Conservation (phyloP, 2,888 invertebrate species). For the Actias luna region DNA sequence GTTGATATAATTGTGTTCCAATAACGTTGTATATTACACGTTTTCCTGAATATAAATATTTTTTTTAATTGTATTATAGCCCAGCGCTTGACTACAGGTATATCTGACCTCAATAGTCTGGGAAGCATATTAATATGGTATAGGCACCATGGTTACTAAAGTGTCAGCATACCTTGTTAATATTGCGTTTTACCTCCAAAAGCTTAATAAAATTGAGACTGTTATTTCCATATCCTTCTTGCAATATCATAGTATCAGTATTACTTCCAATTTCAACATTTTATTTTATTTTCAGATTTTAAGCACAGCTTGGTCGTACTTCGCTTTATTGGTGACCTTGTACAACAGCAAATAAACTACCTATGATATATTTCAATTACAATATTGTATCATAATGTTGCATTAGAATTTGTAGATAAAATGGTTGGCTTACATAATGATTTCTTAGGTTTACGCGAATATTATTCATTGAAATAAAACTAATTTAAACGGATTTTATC, state of each 20-base stretch:
- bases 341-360: conserved; percentile 24
- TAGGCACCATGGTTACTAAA: background rate
- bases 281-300: conserved; percentile 44
- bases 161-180: background rate
- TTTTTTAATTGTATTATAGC: too few species aligned
- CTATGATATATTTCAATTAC: background rate
- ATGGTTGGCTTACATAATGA: too few species aligned
- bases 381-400: background rate
- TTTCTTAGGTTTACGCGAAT: too few species aligned
- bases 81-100: background rate
- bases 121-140: background rate
- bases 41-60: too few species aligned
- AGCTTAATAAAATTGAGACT: background rate
- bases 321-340: conserved; percentile 49
- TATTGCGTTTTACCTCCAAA: background rate
- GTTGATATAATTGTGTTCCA: background rate
- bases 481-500: too few species aligned
- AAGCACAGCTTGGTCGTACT: conserved; percentile 59
- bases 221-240: background rate
- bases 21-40: background rate
- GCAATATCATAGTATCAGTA: background rate
- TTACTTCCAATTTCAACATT: background rate
- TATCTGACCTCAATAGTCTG: background rate
- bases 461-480: too few species aligned
- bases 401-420: too few species aligned